A percentile compares a stretch with the other conserved stretches of the same genome.
Evolutionary conservation across 2,888 invertebrate species (phyloP).

Genomic region (Sarcophaga variegata): DNA sequence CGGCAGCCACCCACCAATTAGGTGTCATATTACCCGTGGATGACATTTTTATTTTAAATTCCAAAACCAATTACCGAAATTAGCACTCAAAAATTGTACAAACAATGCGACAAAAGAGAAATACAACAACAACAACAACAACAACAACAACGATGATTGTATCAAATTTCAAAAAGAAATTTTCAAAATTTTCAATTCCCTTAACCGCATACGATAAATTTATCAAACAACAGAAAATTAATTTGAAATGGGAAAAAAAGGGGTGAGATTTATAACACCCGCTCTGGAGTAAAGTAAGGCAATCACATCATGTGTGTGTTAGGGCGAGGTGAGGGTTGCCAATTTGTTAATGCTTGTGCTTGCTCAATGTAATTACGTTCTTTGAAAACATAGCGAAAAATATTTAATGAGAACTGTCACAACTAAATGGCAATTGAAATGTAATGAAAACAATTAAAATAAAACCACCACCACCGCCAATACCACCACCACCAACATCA

Average conservation of each 20-base stretch:
- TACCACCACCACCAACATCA: too few species aligned
- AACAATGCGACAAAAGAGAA: constrained; percentile 3
- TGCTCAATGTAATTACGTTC: constrained; percentile 45
- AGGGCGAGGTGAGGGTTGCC: constrained; percentile 20
- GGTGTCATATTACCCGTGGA: constrained; percentile 36
- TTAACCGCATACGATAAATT: not conserved
- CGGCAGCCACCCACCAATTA: constrained; percentile 59
- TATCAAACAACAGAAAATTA: not conserved
- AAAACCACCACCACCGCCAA: not conserved
- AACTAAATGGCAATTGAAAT: constrained; percentile 49
- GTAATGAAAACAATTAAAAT: constrained; percentile 30
- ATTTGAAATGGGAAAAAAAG: constrained; percentile 47
- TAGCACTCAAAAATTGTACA: constrained; percentile 54
- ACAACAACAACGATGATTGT: not conserved
- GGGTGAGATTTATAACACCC: constrained; percentile 58
- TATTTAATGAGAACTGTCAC: constrained; percentile 52
- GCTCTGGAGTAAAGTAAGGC: not conserved
- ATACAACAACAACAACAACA: too few species aligned
- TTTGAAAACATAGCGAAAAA: constrained; percentile 25
- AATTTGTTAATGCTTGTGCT: constrained; percentile 30
- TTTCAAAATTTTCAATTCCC: too few species aligned
- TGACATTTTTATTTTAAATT: constrained; percentile 45
- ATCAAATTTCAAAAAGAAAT: constrained; percentile 20
- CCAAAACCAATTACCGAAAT: constrained; percentile 58
- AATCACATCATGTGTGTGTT: too few species aligned